Evolutionary conservation across 2,888 invertebrate species (phyloP), one percentile per base, ranked within the genome.

Genomic region (Lasioglossum zephyrum): DNA sequence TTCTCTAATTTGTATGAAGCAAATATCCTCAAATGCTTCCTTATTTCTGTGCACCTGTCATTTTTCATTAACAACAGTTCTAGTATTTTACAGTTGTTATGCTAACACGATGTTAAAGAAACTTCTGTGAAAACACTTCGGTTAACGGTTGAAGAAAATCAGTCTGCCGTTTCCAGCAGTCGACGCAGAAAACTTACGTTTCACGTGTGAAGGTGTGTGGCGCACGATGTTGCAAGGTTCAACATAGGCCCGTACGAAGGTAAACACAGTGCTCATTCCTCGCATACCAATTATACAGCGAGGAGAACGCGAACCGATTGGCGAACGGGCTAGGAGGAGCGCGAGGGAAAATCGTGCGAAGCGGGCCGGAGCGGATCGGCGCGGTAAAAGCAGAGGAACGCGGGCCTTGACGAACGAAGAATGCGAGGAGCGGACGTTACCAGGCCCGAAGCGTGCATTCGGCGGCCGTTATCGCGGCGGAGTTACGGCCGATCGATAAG

Each of bases 401-500:
- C n/a, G 53, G 36, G 53, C 39, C 63, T 63, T 63, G 63, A 63
- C 63, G 11, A 74, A 18, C 66, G 63, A 87, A 81, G 85, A 85
- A 81, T 77, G 78, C 79, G 78, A 5, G 69, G 49, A 74, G 63
- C 72, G 75, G 70, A 49, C 73, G 60, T 84, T 82, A 63, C 74
- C 72, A 81, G 72, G 73, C 70, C 81, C 75, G 84, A 81, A 82
- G 81, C 87, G 84, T 88, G 79, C 87, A 85, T 82, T 90, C 81
- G 75, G 77, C 31, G 87, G 81, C 81, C 84, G 87, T 86, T 87
- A 87, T 88, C 86, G 82, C 78, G 82, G 81, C 81, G 79, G 81
- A 89, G 81, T 89, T 89, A 89, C 77, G 87, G 88, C 82, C 73
- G 87, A 90, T 94, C 93, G 93, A 94, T 93, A 93, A 93, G 93